A percentile compares a stretch with the other conserved stretches of the same genome.
Conservation (phyloP, 30 jellyfish, hydroid and myxozoan genomes). For the Pelagia noctiluca region DNA sequence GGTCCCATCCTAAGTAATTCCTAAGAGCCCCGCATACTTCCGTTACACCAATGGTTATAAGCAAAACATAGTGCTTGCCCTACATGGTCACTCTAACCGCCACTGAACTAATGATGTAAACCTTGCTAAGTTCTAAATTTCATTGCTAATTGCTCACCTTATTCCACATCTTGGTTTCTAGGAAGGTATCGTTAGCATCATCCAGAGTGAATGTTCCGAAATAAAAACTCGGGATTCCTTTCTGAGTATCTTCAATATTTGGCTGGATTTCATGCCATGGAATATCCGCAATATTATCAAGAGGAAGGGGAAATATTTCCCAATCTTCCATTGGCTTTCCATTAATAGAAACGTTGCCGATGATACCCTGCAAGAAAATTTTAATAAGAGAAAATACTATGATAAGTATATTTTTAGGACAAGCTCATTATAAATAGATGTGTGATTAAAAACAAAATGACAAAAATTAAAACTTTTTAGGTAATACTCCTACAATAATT, state of each 20-base stretch:
- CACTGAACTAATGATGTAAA: no score
- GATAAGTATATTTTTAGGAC: no score
- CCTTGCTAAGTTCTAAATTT: neutral
- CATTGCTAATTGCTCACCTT: constrained; percentile 23
- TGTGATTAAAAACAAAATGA: no score
- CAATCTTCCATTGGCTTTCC: constrained; percentile 35
- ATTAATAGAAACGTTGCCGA: constrained; percentile 48
- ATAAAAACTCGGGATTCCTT: constrained; percentile 33
- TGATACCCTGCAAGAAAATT: constrained; percentile 40
- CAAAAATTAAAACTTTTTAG: no score
- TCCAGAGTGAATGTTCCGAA: constrained; percentile 37
- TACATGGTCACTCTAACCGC: no score
- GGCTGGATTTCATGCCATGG: constrained; percentile 16
- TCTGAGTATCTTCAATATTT: neutral
- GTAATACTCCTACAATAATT: no score
- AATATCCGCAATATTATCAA: constrained; percentile 20
- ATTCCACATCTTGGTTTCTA: constrained; percentile 43
- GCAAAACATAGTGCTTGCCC: no score
- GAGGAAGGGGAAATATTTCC: constrained; percentile 60
- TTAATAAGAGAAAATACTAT: no score
- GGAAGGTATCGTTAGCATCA: constrained; percentile 66
- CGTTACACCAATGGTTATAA: no score
- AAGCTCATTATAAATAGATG: no score
- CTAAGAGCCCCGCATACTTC: no score
- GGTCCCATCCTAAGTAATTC: no score